phyloP scores from a whole-genome alignment of 2,888 invertebrate species.

The Camptogramma bilineatum region DNA sequence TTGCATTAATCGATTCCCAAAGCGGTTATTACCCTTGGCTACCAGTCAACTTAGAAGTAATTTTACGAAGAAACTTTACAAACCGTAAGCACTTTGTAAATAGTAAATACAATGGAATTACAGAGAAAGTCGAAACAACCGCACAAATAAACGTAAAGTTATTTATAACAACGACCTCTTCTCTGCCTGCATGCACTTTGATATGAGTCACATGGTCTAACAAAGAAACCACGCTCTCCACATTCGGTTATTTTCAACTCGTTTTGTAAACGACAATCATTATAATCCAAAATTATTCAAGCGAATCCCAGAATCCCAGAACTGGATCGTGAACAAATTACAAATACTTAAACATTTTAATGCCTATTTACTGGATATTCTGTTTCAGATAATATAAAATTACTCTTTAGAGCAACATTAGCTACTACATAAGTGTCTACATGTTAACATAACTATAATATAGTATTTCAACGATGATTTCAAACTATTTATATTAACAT shows the following conservation, averaged over 20 bases:
- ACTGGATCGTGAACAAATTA: too few species aligned
- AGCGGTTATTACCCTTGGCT: background rate
- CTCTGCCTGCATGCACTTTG: slow-evolving; percentile 26
- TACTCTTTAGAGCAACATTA: too few species aligned
- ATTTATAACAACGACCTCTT: slow-evolving; percentile 53
- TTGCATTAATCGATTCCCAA: background rate
- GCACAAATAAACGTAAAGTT: slow-evolving; percentile 6
- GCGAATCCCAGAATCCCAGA: background rate
- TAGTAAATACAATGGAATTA: slow-evolving; percentile 24
- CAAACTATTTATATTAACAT: too few species aligned
- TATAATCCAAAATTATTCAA: background rate
- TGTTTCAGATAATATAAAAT: too few species aligned
- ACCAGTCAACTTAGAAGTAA: background rate
- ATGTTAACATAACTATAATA: too few species aligned
- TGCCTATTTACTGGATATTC: too few species aligned
- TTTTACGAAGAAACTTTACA: background rate
- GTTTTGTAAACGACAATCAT: slow-evolving; percentile 3
- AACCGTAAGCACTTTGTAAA: background rate
- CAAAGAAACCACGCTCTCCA: slow-evolving; percentile 20
- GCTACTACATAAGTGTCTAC: too few species aligned
- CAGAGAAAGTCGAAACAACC: slow-evolving; percentile 20
- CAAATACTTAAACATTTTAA: background rate
- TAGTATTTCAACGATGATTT: too few species aligned
- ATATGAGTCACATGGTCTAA: slow-evolving; percentile 26
- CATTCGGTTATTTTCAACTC: slow-evolving; percentile 14